Evolutionary conservation across 53 echinoderm and acorn worm species (phyloP).

Genomic region (Henricia sp.): DNA sequence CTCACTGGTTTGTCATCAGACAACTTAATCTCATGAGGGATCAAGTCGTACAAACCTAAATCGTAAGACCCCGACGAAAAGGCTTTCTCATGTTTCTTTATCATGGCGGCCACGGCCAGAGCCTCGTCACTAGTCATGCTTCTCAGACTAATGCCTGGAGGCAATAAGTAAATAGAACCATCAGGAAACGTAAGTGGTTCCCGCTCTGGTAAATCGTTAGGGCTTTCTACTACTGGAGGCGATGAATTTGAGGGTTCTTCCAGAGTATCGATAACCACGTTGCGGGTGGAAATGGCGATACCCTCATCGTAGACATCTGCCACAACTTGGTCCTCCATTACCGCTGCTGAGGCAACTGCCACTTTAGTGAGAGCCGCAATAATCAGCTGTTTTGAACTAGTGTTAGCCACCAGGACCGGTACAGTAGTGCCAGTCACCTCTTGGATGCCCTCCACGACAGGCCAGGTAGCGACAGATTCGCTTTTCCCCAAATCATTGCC

Average conservation of each 20-base stretch:
- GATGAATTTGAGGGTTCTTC: not conserved
- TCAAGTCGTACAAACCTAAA: conserved; percentile 50
- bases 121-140: not conserved
- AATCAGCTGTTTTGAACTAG: not conserved
- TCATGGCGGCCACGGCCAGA: conserved; percentile 7
- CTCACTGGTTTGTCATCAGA: conserved; percentile 40
- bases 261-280: not conserved
- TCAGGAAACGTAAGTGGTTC: not conserved
- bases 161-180: conserved; percentile 9
- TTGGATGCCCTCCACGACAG: not conserved
- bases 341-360: not conserved
- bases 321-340: not conserved
- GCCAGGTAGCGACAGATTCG: no score
- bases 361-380: conserved; percentile 6
- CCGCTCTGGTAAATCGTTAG: not conserved
- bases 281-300: not conserved
- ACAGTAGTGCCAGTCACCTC: not conserved
- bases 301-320: not conserved
- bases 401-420: not conserved
- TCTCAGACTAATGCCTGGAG: conserved; percentile 1
- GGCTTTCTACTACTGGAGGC: no score
- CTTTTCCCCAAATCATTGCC: not conserved
- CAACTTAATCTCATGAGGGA: conserved; percentile 50
- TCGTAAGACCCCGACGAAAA: conserved; percentile 56
- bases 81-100: conserved; percentile 49